Evolutionary conservation across 2,888 invertebrate genomes (phyloP).

Genomic region (Neoitamus cyanurus): DNA sequence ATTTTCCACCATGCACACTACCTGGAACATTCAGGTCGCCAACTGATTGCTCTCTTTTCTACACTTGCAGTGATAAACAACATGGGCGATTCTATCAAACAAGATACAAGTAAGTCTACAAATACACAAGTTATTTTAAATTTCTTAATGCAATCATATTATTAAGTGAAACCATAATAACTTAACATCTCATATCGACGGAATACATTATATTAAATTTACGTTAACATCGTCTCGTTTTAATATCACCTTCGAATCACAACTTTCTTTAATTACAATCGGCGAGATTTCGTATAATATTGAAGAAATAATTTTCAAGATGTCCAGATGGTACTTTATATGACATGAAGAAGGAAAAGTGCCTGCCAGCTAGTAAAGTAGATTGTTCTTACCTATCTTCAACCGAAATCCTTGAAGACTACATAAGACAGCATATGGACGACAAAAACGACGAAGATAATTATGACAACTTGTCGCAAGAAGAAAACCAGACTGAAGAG

Average conservation of each 20-base stretch:
- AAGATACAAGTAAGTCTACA: constrained; percentile 60
- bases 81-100: constrained; percentile 63
- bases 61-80: constrained; percentile 62
- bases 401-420: constrained; percentile 42
- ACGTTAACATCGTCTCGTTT: too few species aligned
- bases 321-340: constrained; percentile 58
- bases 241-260: too few species aligned
- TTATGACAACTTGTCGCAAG: background rate
- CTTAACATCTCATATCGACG: too few species aligned
- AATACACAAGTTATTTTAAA: background rate
- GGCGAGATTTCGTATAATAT: too few species aligned
- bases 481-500: background rate
- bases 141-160: too few species aligned
- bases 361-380: constrained; percentile 53
- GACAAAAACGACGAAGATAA: background rate
- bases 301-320: constrained; percentile 42
- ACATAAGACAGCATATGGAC: background rate
- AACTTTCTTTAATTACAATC: too few species aligned
- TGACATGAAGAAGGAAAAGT: constrained; percentile 54
- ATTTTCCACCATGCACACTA: constrained; percentile 62
- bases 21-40: constrained; percentile 63
- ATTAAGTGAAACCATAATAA: too few species aligned
- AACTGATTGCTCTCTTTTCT: constrained; percentile 65
- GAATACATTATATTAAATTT: too few species aligned
- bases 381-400: constrained; percentile 50